Percentiles rank a stretch among this genome's conserved stretches.
phyloP scores from a whole-genome alignment of 2,113 vertebrate genomes.

The Malurus alboscapulatus region DNA sequence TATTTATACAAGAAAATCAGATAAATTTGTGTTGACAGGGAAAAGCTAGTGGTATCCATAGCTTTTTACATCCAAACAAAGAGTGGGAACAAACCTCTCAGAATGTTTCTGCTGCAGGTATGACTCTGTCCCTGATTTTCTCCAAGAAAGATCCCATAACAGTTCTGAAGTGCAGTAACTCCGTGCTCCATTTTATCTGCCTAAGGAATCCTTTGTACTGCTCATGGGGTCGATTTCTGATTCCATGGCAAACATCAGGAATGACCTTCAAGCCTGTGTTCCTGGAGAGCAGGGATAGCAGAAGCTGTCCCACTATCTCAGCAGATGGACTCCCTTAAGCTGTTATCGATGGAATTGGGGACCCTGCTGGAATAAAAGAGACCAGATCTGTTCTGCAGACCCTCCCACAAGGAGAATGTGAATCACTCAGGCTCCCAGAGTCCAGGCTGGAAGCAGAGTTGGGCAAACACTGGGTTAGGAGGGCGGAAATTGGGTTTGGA shows the following conservation, averaged over 20 bases:
- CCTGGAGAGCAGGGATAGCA: background rate
- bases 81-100: rapidly evolving
- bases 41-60: background rate
- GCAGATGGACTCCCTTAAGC: background rate
- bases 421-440: background rate
- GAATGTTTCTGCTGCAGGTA: background rate
- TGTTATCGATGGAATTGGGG: background rate
- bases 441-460: background rate
- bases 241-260: background rate
- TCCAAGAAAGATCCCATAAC: background rate
- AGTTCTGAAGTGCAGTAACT: background rate
- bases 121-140: background rate
- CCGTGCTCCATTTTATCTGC: background rate
- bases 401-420: rapidly evolving
- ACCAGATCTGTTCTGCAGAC: background rate
- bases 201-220: background rate
- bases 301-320: background rate
- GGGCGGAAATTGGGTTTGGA: background rate
- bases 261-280: background rate
- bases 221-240: background rate
- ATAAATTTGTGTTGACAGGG: background rate
- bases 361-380: background rate
- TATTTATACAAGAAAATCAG: background rate
- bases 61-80: background rate
- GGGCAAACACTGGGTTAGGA: background rate